phyloP scores from a whole-genome alignment of 2,113 vertebrate species.

The Elachura formosa region DNA sequence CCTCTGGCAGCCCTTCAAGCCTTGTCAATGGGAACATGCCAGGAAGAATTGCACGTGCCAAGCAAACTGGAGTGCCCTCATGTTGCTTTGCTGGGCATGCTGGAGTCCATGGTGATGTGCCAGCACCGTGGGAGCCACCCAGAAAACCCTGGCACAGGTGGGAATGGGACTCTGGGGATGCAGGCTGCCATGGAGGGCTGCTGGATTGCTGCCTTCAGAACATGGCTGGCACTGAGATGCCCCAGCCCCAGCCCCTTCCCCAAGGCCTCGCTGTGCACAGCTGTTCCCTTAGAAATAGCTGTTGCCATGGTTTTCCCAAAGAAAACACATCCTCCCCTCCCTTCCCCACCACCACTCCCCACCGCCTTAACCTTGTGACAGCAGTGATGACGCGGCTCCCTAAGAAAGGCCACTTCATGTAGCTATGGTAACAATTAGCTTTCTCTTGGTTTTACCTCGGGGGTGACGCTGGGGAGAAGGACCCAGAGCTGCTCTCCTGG shows the following conservation, averaged over 20 bases:
- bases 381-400: constrained; percentile 68
- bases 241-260: constrained; percentile 40
- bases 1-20: neutral
- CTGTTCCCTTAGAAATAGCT: constrained; percentile 68
- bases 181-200: neutral
- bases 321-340: constrained; percentile 52
- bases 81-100: neutral
- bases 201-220: neutral
- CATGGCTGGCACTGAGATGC: neutral
- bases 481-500: neutral
- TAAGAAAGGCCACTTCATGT: constrained; percentile 72
- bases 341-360: constrained; percentile 60
- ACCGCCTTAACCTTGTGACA: constrained; percentile 70
- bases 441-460: constrained; percentile 67
- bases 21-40: fast-evolving
- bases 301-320: constrained; percentile 76
- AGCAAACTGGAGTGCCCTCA: neutral
- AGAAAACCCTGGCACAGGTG: neutral
- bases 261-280: constrained; percentile 50
- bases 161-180: neutral
- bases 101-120: fast-evolving
- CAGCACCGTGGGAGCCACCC: neutral
- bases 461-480: constrained; percentile 36
- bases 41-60: neutral
- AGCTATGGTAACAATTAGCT: constrained; percentile 76